These are phyloP conservation scores for Forficula auricularia DNA, from an alignment of 1,140 invertebrate genomes.

Conservation along the genomic window DNA sequence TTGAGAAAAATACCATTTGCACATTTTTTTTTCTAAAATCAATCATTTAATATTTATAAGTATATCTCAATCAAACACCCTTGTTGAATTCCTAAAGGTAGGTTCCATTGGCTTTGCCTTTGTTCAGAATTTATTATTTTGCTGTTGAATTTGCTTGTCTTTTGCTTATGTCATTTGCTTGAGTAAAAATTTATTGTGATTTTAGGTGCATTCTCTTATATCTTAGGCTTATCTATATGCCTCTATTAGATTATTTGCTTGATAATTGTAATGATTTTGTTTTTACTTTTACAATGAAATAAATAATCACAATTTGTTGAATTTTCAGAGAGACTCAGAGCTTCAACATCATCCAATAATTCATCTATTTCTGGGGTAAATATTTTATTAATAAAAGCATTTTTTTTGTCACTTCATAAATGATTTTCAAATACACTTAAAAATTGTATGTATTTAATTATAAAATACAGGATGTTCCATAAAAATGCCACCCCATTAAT, in stretches of 20 bases:
- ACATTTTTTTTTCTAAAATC: neutral
- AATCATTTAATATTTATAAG: neutral
- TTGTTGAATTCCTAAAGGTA: conserved; percentile 2
- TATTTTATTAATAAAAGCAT: conserved; percentile 1
- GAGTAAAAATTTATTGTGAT: conserved; percentile 3
- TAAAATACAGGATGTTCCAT: neutral
- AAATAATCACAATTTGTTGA: no score
- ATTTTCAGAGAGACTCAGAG: conserved; percentile 37
- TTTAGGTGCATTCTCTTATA: neutral
- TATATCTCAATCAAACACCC: neutral
- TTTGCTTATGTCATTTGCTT: conserved; percentile 9
- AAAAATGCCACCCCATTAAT: no score
- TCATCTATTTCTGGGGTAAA: conserved; percentile 30
- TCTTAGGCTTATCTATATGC: neutral
- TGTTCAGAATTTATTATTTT: no score
- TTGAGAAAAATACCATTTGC: neutral
- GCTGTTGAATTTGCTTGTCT: conserved; percentile 7
- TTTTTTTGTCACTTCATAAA: conserved; percentile 11
- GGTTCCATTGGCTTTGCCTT: no score
- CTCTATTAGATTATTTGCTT: conserved; percentile 8
- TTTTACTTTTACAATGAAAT: conserved; percentile 5
- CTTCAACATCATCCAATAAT: conserved; percentile 30
- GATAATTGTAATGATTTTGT: conserved; percentile 4
- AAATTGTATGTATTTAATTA: conserved; percentile 12
- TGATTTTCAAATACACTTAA: conserved; percentile 8